Evolutionary conservation across 2,888 invertebrate genomes (phyloP).

Genomic region (Pterostichus madidus): DNA sequence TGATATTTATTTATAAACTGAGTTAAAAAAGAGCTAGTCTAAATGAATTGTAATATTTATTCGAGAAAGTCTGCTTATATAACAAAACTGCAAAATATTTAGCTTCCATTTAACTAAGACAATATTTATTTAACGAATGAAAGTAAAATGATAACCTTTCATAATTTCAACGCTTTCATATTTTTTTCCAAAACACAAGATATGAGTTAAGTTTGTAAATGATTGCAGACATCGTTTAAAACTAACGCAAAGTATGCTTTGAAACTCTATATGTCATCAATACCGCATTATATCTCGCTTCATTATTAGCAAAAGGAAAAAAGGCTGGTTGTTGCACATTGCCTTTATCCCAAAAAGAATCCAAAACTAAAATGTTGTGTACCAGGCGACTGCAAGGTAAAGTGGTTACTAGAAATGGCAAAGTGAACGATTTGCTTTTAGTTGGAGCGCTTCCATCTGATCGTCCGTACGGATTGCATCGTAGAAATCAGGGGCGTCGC

Average conservation of each 20-base stretch:
- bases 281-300: conserved; percentile 22
- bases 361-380: conserved; percentile 11
- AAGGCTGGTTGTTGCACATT: conserved; percentile 6
- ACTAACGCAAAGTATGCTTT: conserved; percentile 3
- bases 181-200: conserved; percentile 15
- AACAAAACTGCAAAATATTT: conserved; percentile 18
- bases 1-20: conserved; percentile 30
- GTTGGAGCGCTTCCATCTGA: conserved; percentile 45
- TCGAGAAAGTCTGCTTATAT: conserved; percentile 6
- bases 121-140: conserved; percentile 14
- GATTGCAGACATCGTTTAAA: conserved; percentile 29
- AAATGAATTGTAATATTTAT: conserved; percentile 39
- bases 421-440: conserved; percentile 51
- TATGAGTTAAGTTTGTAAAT: conserved; percentile 1
- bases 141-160: conserved; percentile 18
- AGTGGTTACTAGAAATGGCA: conserved; percentile 32
- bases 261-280: conserved; percentile 4
- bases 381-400: background rate
- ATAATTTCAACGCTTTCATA: background rate
- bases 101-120: conserved; percentile 33
- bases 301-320: conserved; percentile 38
- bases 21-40: conserved; percentile 20
- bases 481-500: background rate
- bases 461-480: conserved; percentile 28
- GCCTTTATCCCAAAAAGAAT: background rate